Evolutionary conservation across 2,113 vertebrate species (phyloP).

Genomic region (Pollimyrus isidori): DNA sequence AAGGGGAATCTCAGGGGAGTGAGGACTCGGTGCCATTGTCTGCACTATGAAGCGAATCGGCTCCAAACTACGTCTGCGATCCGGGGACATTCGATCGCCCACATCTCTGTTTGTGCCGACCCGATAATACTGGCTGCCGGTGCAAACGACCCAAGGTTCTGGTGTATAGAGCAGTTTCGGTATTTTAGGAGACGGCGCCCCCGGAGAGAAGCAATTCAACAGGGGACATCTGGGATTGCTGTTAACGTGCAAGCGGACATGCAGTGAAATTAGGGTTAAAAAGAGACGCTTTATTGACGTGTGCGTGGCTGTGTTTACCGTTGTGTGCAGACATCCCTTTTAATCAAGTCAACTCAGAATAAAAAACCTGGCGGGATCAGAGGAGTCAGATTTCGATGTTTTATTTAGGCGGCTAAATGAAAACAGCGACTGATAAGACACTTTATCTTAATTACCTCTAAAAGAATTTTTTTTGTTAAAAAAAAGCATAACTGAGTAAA

Average conservation of each 20-base stretch:
- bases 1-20: not conserved
- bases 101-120: not conserved
- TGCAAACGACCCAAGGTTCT: not conserved
- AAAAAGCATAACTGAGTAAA: constrained; percentile 30
- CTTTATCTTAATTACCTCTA: constrained; percentile 18
- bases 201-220: not conserved
- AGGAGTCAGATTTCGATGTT: constrained; percentile 33
- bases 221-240: not conserved
- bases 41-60: not conserved
- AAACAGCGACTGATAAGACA: constrained; percentile 38
- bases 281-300: not conserved
- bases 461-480: not conserved
- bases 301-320: not conserved
- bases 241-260: not conserved
- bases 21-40: not conserved
- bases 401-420: constrained; percentile 41
- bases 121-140: not conserved
- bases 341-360: constrained; percentile 6
- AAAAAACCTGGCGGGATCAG: constrained; percentile 28
- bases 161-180: not conserved
- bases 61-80: not conserved
- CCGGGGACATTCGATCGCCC: not conserved
- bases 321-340: not conserved
- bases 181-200: not conserved
- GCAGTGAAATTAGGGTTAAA: not conserved